Percentiles rank a stretch among this genome's conserved stretches.
Conservation (phyloP, 2,888 invertebrate genomes). For the Watsonalla binaria region DNA sequence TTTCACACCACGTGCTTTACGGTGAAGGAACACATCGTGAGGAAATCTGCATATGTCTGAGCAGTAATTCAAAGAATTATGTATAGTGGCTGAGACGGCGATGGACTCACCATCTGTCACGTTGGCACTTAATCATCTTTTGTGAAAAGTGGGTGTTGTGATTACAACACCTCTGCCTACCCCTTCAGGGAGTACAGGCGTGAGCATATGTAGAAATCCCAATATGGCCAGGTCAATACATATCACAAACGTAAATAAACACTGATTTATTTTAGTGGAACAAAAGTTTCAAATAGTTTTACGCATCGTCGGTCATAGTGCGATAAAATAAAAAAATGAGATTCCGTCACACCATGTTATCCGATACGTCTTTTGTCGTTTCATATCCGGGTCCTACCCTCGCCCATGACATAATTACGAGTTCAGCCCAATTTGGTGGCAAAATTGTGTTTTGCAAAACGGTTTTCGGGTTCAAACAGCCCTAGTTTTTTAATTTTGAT, state of each 20-base stretch:
- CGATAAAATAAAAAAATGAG: conserved; percentile 20
- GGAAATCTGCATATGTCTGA: too few species aligned
- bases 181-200: too few species aligned
- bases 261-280: conserved; percentile 20
- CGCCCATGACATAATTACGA: conserved; percentile 50
- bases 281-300: conserved; percentile 25
- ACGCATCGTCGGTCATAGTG: conserved; percentile 12
- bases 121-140: too few species aligned
- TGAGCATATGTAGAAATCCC: too few species aligned
- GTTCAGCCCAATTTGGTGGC: conserved; percentile 23
- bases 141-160: too few species aligned
- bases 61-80: too few species aligned
- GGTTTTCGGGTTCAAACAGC: not conserved
- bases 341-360: conserved; percentile 35
- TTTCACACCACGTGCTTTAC: too few species aligned
- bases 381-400: conserved; percentile 39
- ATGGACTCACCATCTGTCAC: too few species aligned
- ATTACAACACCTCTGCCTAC: too few species aligned
- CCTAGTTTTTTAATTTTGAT: not conserved
- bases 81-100: too few species aligned
- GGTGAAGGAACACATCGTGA: too few species aligned
- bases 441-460: not conserved
- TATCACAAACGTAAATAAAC: conserved; percentile 11
- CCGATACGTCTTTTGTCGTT: conserved; percentile 58
- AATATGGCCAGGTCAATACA: not conserved